Evolutionary conservation across 2,888 invertebrate species (phyloP), one percentile per base, ranked within the genome.

Genomic region (Xylota segnis): DNA sequence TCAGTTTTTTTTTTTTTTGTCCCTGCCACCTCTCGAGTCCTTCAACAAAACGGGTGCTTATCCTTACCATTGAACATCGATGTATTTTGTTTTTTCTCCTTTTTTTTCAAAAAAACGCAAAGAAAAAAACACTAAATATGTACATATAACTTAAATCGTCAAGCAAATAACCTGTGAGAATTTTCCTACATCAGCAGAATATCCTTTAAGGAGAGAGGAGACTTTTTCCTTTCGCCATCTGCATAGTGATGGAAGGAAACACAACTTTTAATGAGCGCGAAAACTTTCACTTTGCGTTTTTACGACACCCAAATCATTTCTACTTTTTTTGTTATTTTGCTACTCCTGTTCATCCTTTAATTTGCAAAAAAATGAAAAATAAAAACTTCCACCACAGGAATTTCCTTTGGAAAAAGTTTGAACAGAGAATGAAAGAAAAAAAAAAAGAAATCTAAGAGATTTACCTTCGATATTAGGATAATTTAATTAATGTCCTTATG

Each of bases 401-500:
- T 79, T 68, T 79, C 29, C 18, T 34, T 37, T 61, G 27, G 37
- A 27, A 7, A 58, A 83, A 61, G 56, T 76, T 71, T 27, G 16
- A 65, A 47, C 9, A 71, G 27, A 14, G 32, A 9, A 10, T 66
- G 68, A 50, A 34, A 40, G n/a, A 18, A 7, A 9, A 5, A 27
- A 43, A 14, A 23, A 40, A 52, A 40, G 6, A 7, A 47, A 56
- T 65, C 77, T 34, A 34, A 61, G 43, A 54, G 70, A 71, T 58
- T 68, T 78, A 56, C 72, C 84, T 81, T 70, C 70, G 83, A 84
- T 83, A 68, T 63, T 70, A 52, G 68, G 66, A 84, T 84, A 75
- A 84, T 79, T 84, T 84, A 81, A 84, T 84, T 84, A 84, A 84
- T 81, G 58, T 84, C 54, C 79, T 84, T 84, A 59, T 66, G 83